Evolutionary conservation across 1,140 invertebrate species (phyloP).

Genomic region (Cydia strobilella): DNA sequence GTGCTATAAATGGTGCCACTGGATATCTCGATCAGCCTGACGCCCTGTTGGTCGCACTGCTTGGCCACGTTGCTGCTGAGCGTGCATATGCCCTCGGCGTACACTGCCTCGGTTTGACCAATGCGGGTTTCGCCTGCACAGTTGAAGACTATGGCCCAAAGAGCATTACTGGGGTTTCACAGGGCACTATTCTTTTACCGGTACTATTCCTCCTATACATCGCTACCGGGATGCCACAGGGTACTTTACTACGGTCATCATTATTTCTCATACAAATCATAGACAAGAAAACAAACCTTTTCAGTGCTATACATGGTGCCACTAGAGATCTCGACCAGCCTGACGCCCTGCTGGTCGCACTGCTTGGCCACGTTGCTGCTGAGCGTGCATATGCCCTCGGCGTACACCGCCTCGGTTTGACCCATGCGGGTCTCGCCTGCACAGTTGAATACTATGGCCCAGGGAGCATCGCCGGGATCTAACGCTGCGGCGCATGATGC

Average conservation of each 20-base stretch:
- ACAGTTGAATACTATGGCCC: conserved; percentile 93
- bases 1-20: conserved; percentile 89
- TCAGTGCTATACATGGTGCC: conserved; percentile 90
- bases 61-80: conserved; percentile 91
- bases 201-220: no score
- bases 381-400: conserved; percentile 92
- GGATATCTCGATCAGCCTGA: conserved; percentile 91
- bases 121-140: conserved; percentile 94
- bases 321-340: conserved; percentile 92
- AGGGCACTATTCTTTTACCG: no score
- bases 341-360: conserved; percentile 85
- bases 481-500: conserved; percentile 90
- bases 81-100: conserved; percentile 93
- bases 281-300: conserved; percentile 81
- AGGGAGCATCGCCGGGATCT: conserved; percentile 79
- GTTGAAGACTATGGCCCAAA: conserved; percentile 92
- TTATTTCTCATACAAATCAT: no score
- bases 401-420: conserved; percentile 93
- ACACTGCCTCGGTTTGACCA: conserved; percentile 92
- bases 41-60: conserved; percentile 85
- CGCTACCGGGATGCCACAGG: no score
- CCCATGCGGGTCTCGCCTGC: conserved; percentile 94
- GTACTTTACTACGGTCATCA: no score
- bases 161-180: conserved; percentile 75
- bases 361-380: conserved; percentile 90